Evolutionary conservation across 2,888 invertebrate genomes (phyloP).

Genomic region (Hyposoter didymator): DNA sequence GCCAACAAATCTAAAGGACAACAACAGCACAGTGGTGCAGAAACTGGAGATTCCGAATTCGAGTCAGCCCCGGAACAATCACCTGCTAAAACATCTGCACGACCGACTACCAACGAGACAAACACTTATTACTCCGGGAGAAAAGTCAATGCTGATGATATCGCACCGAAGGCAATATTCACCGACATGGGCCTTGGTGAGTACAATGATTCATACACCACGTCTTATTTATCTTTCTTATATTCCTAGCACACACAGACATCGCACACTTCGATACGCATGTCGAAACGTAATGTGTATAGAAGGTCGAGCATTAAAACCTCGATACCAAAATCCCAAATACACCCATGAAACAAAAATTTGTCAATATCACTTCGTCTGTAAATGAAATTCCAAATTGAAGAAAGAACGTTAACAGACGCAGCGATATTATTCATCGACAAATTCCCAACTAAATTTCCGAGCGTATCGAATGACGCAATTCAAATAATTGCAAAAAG

Average conservation of each 20-base stretch:
- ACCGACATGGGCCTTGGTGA: conserved; percentile 90
- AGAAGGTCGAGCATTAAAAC: background rate
- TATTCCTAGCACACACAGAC: conserved; percentile 3
- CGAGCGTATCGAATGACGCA: background rate
- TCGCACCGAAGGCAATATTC: conserved; percentile 88
- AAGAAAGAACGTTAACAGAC: no score
- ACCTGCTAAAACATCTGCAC: conserved; percentile 73
- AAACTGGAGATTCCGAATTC: conserved; percentile 81
- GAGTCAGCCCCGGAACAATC: conserved; percentile 81
- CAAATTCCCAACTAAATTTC: background rate
- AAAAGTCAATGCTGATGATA: conserved; percentile 78
- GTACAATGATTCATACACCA: conserved; percentile 77
- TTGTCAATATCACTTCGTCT: no score
- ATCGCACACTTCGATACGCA: background rate
- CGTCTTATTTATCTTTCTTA: background rate
- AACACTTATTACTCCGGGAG: conserved; percentile 61
- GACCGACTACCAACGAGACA: conserved; percentile 71
- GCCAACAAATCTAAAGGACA: conserved; percentile 45
- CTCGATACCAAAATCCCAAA: background rate
- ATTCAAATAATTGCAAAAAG: background rate
- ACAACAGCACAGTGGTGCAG: conserved; percentile 67
- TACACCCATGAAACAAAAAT: background rate
- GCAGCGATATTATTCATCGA: background rate
- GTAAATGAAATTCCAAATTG: no score
- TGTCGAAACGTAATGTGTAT: background rate